Evolutionary conservation across 1,140 invertebrate genomes (phyloP), one percentile per base, ranked within the genome.

Genomic region (Drosophila nebulosa): DNA sequence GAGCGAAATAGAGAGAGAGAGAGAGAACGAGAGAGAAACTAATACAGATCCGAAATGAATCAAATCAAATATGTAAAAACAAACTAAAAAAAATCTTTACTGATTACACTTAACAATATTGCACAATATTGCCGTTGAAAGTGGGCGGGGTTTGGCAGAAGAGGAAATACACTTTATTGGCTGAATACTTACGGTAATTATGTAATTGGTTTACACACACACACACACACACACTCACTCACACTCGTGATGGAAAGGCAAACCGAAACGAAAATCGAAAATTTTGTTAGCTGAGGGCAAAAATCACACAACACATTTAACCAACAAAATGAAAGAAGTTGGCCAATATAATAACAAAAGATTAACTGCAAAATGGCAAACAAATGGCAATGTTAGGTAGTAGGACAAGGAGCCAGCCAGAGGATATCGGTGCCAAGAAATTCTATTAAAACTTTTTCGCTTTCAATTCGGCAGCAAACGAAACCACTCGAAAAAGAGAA

Each of bases 361-460:
- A 75, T 75, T 68, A 59, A 63, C 62, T 74, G 64, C 71, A 74
- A 74, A 74, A 42, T 36, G 66, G 36, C 63, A 30, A 62, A 60
- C 62, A 74, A 74, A 74, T 68, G 42, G 51, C 27, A n/a, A n/a
- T n/a, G n/a, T n/a, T n/a, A n/a, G n/a, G n/a, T n/a, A n/a, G n/a
- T n/a, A 61, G 51, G 51, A 69, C 70, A 61, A 74, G 55, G 61
- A 74, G 42, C 39, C 50, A 32, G n/a, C n/a, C n/a, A n/a, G n/a
- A n/a, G 57, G 76, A 36, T 70, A 66, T 74, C 60, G 75, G 6
- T 55, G 56, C 62, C 75, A 71, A 68, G 69, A 86, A 85, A 78
- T 81, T 81, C 81, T 81, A 85, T 86, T 86, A 85, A 85, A 85
- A 86, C 73, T 85, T 85, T 85, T 85, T 78, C 74, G 78, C 74